Evolutionary conservation across 2,113 vertebrate species (phyloP).

Genomic region (Megaceryle torquata): DNA sequence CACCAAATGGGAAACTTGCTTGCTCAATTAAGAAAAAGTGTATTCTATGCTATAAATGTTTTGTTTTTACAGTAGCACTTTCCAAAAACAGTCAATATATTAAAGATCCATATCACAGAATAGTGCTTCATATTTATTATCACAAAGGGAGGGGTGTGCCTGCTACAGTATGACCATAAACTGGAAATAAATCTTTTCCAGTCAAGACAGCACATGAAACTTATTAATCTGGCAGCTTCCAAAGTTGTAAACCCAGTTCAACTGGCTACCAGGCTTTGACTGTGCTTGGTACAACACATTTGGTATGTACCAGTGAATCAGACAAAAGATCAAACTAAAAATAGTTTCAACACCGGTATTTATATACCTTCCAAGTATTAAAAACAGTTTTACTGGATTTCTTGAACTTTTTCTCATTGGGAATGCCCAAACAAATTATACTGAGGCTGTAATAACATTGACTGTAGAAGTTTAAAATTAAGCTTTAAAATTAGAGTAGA

Average conservation of each 20-base stretch:
- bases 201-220: constrained; percentile 61
- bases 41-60: background rate
- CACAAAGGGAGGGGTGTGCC: constrained; percentile 9
- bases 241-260: constrained; percentile 59
- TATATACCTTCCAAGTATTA: constrained; percentile 5
- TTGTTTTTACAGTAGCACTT: background rate
- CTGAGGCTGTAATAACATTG: background rate
- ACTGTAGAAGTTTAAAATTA: constrained; percentile 9
- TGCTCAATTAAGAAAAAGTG: background rate
- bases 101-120: background rate
- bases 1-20: constrained; percentile 2
- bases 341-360: background rate
- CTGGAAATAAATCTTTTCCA: constrained; percentile 19
- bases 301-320: background rate
- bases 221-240: background rate
- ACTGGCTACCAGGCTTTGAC: constrained; percentile 28
- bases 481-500: background rate
- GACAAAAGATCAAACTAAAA: constrained; percentile 48
- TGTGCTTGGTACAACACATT: background rate
- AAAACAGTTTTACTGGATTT: background rate
- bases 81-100: background rate
- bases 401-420: background rate
- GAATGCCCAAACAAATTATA: background rate
- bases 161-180: constrained; percentile 26
- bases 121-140: background rate